Conservation (phyloP, 1,140 invertebrate species). For the Drosophila rhopaloa region DNA sequence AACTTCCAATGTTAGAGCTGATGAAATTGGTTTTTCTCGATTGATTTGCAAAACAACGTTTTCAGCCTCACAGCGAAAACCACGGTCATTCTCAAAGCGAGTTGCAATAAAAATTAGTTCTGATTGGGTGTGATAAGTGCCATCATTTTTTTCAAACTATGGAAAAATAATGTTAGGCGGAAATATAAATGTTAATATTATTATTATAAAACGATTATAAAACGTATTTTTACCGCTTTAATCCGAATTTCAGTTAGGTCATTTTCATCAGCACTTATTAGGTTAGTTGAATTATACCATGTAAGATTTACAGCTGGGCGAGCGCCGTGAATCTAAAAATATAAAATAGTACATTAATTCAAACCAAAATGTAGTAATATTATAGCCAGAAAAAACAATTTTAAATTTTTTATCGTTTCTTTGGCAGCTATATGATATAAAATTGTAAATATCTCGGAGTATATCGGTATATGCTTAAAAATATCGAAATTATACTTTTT, state of each 20-base stretch:
- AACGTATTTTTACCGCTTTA: constrained; percentile 68
- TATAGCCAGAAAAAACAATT: no score
- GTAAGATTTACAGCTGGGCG: constrained; percentile 92
- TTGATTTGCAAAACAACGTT: constrained; percentile 91
- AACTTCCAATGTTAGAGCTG: constrained; percentile 90
- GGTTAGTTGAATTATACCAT: constrained; percentile 92
- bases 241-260: constrained; percentile 72
- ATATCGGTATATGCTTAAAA: no score
- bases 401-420: no score
- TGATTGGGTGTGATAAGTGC: constrained; percentile 91
- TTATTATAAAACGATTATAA: no score
- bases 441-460: no score
- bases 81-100: constrained; percentile 91
- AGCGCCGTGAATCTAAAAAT: constrained; percentile 88
- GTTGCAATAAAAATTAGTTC: constrained; percentile 91
- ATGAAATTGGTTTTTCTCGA: constrained; percentile 89
- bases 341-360: neutral
- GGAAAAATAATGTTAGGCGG: neutral
- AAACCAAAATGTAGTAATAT: no score
- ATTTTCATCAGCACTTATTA: constrained; percentile 85
- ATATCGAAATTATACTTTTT: no score
- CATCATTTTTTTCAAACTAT: constrained; percentile 86
- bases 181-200: no score
- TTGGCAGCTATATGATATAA: no score
- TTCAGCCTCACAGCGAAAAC: constrained; percentile 91